Base-by-base conservation (phyloP, 2,888 invertebrate species). In the Actias luna region DNA sequence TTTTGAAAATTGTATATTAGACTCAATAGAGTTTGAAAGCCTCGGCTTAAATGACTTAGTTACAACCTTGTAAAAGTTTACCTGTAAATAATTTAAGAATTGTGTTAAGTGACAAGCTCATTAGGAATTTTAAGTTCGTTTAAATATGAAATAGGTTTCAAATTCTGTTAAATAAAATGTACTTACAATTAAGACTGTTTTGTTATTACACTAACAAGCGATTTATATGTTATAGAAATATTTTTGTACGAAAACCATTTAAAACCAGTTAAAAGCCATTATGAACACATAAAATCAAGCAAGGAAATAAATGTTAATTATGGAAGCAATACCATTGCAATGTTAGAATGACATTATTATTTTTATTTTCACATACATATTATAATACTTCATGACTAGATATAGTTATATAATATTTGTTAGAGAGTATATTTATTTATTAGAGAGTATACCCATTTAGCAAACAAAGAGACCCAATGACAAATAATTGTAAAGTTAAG, bases 81-180 rank as follows among this genome's bases (percentile, higher is more conserved):
- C 10, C 10, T 5, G 25, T 50, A 25, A 22, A 12, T 50, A 25
- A 12, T 50, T 22, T 46, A 46, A 46, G 46, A 10, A 22, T 22
- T 25, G 22, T 2, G 10, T 25, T 55, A 55, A 55, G 55, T 16
- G 7, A 55, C 55, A 55, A 29, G 29, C 52, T 27, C 27, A 16
- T 29, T 29, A 55, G 16, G 7, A 55, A n/a, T 55, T 55, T 16
- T 52, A 55, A 55, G 55, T 55, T 29, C n/a, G 55, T 55, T 46
- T 50, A 46, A 52, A 29, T 29, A 29, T n/a, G 55, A n/a, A 5
- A 18, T 55, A 27, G 16, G 18, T 55, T 27, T 55, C 14, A 55
- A 29, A 29, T 55, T 55, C 8, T 50, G 46, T 50, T 50, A 29
- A 55, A 55, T 55, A 55, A 55, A 55, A 12, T 50, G 25, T 52